Conservation (phyloP, 2,888 invertebrate genomes). For the Caenorhabditis auriculariae region DNA sequence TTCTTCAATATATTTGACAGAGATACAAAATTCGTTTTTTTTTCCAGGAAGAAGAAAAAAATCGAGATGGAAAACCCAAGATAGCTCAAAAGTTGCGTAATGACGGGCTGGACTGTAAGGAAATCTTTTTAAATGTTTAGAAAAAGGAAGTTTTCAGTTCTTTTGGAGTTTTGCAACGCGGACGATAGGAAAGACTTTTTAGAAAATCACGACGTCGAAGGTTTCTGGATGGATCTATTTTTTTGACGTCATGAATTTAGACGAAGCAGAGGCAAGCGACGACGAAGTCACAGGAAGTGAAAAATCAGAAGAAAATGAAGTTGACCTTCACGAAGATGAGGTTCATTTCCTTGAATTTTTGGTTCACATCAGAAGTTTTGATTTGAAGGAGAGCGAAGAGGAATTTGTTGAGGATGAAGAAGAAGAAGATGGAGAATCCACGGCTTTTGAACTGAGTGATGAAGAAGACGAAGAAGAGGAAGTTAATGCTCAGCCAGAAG, state of each 20-base stretch:
- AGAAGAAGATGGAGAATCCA: conserved; percentile 15
- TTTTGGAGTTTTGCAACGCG: conserved; percentile 17
- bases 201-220: conserved; percentile 6
- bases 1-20: too few species aligned
- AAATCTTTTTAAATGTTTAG: neutral
- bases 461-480: conserved; percentile 24
- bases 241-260: neutral
- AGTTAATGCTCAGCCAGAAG: conserved; percentile 6
- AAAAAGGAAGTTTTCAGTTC: conserved; percentile 3
- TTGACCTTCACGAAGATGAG: conserved; percentile 11
- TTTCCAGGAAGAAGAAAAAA: conserved; percentile 18
- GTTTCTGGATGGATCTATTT: neutral
- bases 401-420: conserved; percentile 23
- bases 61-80: conserved; percentile 17
- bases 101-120: conserved; percentile 36
- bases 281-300: neutral
- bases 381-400: conserved; percentile 1
- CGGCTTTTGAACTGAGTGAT: conserved; percentile 11
- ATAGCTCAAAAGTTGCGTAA: conserved; percentile 21
- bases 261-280: conserved; percentile 7
- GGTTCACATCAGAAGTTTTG: neutral
- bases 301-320: conserved; percentile 3
- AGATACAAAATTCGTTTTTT: too few species aligned
- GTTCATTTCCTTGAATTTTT: neutral
- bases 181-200: conserved; percentile 23